A percentile compares a stretch with the other conserved stretches of the same genome.
phyloP scores from a whole-genome alignment of 92 coral and sea anemone species.

The Epizoanthus ramosus region DNA sequence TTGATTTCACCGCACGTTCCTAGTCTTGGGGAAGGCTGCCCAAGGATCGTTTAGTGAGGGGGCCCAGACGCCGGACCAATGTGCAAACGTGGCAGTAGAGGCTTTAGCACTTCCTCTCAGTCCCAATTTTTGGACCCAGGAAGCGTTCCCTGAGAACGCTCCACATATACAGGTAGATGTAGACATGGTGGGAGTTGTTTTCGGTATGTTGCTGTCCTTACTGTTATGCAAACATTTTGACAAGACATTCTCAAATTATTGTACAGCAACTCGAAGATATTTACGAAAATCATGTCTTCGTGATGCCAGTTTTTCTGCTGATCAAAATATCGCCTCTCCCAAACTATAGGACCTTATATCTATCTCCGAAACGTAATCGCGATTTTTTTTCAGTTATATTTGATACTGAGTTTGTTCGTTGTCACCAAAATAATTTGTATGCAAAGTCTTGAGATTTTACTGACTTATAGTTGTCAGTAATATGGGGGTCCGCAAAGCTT shows the following conservation, averaged over 20 bases:
- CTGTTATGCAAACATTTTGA: not conserved
- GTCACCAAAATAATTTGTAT: no score
- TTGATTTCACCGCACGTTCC: conserved; percentile 76
- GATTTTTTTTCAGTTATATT: no score
- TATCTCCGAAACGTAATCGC: no score
- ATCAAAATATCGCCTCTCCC: no score
- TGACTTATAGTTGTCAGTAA: no score
- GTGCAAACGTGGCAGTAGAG: conserved; percentile 66
- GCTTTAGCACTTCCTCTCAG: conserved; percentile 68
- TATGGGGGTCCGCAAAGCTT: no score
- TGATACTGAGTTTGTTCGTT: no score
- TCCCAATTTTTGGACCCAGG: conserved; percentile 74
- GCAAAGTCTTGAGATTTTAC: no score
- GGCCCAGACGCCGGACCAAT: conserved; percentile 70
- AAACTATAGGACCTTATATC: no score
- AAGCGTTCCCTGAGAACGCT: conserved; percentile 51
- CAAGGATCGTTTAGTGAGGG: conserved; percentile 77
- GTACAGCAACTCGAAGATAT: no score
- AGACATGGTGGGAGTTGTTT: not conserved
- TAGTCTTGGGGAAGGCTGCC: conserved; percentile 70
- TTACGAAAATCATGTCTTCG: no score
- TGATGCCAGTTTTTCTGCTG: no score
- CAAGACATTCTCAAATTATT: not conserved
- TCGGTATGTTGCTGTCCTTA: not conserved
- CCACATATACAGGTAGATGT: not conserved